Evolutionary conservation across 2,888 invertebrate genomes (phyloP).

Genomic region (Myopa testacea): DNA sequence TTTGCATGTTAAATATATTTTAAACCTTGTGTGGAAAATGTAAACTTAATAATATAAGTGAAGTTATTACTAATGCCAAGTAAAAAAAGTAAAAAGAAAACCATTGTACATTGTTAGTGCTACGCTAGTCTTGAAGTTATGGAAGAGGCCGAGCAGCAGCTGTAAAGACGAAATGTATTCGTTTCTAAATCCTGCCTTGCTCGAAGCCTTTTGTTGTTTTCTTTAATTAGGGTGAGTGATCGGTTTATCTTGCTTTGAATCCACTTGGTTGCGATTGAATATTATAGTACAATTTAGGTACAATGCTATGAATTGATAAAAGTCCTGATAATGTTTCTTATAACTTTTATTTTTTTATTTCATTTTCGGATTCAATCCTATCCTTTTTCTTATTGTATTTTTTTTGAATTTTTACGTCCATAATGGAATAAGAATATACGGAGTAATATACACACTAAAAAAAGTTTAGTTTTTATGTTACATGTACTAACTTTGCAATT

Average conservation of each 20-base stretch:
- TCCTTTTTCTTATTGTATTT: too few species aligned
- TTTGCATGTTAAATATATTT: background rate
- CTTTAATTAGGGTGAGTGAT: background rate
- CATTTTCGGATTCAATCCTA: too few species aligned
- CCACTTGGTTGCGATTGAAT: background rate
- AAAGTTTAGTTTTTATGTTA: too few species aligned
- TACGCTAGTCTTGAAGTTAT: too few species aligned
- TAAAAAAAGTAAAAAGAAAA: background rate
- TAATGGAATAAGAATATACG: too few species aligned
- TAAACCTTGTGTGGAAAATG: background rate
- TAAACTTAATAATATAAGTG: background rate
- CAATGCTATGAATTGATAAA: too few species aligned
- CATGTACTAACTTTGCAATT: too few species aligned
- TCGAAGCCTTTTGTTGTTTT: background rate
- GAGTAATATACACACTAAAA: too few species aligned
- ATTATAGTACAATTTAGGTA: background rate
- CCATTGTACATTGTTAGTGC: background rate
- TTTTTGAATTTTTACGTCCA: too few species aligned
- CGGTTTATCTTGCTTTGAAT: background rate
- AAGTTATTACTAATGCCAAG: background rate
- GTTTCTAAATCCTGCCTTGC: background rate
- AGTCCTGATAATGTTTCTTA: too few species aligned
- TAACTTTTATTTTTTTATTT: too few species aligned
- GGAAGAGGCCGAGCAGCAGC: too few species aligned
- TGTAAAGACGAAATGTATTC: background rate